These are phyloP conservation scores for Acinonyx jubatus DNA, from an alignment of 2,113 vertebrate species.

Conservation along the genomic window DNA sequence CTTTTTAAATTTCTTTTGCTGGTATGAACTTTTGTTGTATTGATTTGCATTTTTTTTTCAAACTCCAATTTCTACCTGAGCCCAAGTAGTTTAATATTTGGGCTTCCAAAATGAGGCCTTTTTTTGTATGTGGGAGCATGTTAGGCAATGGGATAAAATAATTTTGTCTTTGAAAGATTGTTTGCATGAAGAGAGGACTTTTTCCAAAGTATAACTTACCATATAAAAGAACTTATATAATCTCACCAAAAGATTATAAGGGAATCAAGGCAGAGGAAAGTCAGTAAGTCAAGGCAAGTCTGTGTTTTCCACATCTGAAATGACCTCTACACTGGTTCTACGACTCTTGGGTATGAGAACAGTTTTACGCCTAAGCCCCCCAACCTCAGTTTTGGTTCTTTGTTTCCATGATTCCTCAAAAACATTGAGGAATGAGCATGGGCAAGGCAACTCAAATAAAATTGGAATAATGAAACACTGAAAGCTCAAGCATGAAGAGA, in stretches of 20 bases:
- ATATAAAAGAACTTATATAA: not conserved
- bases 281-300: not conserved
- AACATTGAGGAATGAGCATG: not conserved
- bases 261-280: not conserved
- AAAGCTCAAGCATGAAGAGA: conserved; percentile 1
- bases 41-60: conserved; percentile 42
- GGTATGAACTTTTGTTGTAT: not conserved
- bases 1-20: not conserved
- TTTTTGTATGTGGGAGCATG: not conserved
- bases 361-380: not conserved
- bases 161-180: not conserved
- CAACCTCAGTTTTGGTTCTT: not conserved
- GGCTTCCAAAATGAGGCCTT: not conserved
- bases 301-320: not conserved
- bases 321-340: not conserved
- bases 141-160: not conserved
- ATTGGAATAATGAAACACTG: not conserved
- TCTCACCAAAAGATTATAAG: not conserved
- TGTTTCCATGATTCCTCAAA: not conserved
- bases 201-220: not conserved
- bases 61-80: conserved; percentile 54
- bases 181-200: not conserved
- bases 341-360: not conserved
- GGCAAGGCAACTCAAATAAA: not conserved
- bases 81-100: not conserved